Percentiles rank a stretch among this genome's conserved stretches.
Conservation (phyloP, 1,140 invertebrate genomes). For the Chionoecetes opilio region DNA sequence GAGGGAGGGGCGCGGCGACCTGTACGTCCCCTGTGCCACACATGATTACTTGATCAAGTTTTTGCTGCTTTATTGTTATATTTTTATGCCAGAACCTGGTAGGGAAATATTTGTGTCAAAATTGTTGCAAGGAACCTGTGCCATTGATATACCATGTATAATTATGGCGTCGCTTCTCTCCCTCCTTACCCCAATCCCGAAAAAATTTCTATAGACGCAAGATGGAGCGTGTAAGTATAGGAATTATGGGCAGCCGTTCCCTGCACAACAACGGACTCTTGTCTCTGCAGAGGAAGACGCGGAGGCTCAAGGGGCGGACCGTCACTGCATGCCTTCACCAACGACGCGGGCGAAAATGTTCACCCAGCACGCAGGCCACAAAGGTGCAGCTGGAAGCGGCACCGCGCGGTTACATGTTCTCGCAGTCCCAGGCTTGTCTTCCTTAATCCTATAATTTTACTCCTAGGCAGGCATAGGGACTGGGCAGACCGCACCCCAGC, state of each 20-base stretch:
- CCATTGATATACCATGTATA: too few relatives aligned
- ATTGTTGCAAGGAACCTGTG: too few relatives aligned
- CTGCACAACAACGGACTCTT: neutral
- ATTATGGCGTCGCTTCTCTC: too few relatives aligned
- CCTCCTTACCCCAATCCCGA: too few relatives aligned
- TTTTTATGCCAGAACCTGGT: too few relatives aligned
- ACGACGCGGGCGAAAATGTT: neutral
- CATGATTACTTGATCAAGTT: neutral
- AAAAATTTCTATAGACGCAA: neutral
- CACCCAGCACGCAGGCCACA: neutral
- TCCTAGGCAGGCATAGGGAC: constrained; percentile 25
- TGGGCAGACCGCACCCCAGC: neutral
- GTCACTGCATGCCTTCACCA: neutral
- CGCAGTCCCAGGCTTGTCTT: neutral
- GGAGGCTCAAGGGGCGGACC: neutral
- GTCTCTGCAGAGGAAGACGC: neutral
- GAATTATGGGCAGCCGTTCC: neutral
- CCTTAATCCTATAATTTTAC: constrained; percentile 56
- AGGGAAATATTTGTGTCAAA: too few relatives aligned
- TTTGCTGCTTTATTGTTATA: too few relatives aligned
- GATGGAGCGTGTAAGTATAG: neutral
- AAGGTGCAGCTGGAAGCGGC: neutral
- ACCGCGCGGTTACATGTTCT: neutral
- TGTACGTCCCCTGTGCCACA: neutral
- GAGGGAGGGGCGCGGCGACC: neutral